Evolutionary conservation across 2,888 invertebrate genomes (phyloP).

Genomic region (Pasiphila rectangulata): DNA sequence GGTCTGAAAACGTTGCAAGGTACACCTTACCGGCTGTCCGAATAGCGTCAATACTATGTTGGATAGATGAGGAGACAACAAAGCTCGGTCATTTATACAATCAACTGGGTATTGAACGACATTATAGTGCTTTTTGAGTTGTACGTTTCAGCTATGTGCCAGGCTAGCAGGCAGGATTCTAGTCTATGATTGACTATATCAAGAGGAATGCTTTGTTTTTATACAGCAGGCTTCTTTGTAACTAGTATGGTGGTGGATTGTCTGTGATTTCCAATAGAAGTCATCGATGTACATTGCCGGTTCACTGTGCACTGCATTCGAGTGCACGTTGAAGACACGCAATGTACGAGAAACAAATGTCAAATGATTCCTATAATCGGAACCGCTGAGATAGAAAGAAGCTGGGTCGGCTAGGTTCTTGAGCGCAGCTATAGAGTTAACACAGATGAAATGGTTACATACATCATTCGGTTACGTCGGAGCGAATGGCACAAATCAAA

Average conservation of each 20-base stretch:
- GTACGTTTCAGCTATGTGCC: slow-evolving; percentile 22
- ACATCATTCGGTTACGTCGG: slow-evolving; percentile 45
- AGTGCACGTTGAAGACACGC: no score
- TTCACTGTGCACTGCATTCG: no score
- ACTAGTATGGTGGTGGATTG: no score
- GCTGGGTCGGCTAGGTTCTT: slow-evolving; percentile 14
- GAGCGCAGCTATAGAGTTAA: slow-evolving; percentile 27
- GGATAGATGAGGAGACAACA: background rate
- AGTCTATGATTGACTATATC: slow-evolving; percentile 28
- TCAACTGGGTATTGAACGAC: background rate
- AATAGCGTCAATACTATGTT: background rate
- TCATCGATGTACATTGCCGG: no score
- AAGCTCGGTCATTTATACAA: background rate
- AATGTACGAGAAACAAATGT: no score
- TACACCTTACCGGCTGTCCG: background rate
- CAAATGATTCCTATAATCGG: no score
- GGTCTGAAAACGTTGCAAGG: slow-evolving; percentile 83
- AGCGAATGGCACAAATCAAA: slow-evolving; percentile 41
- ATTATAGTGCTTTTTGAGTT: background rate
- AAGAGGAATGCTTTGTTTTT: slow-evolving; percentile 23
- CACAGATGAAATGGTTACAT: slow-evolving; percentile 28
- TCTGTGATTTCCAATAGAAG: no score
- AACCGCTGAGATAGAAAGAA: no score
- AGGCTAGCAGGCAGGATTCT: slow-evolving; percentile 35
- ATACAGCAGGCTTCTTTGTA: no score